Evolutionary conservation across 2,888 invertebrate species (phyloP).

Genomic region (Philopedon plagiatum): DNA sequence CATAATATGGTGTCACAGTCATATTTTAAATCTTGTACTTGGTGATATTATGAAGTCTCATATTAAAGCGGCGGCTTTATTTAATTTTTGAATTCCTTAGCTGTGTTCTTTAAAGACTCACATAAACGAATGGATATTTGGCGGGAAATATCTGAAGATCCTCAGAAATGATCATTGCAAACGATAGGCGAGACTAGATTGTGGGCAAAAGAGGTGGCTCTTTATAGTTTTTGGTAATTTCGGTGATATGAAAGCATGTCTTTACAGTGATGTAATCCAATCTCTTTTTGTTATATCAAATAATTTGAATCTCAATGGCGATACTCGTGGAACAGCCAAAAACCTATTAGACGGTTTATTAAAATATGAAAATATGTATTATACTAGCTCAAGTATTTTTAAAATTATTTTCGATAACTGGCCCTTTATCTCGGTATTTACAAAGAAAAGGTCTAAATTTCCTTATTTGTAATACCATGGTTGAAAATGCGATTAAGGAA

Average conservation of each 20-base stretch:
- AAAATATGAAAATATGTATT: neutral
- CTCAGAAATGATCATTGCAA: neutral
- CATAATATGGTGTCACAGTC: neutral
- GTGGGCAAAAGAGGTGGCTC: neutral
- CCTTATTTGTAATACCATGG: conserved; percentile 6
- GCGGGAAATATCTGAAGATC: neutral
- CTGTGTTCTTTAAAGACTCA: too few relatives aligned
- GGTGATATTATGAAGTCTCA: too few relatives aligned
- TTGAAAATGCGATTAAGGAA: too few relatives aligned
- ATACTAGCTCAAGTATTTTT: neutral
- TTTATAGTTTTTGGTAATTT: neutral
- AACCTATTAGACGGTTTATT: neutral
- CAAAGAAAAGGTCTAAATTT: neutral
- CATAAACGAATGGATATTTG: neutral
- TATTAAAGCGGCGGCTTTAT: too few relatives aligned
- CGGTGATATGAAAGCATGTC: too few relatives aligned
- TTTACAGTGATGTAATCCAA: too few relatives aligned
- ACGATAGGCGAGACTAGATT: neutral
- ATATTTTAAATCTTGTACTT: neutral
- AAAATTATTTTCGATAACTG: neutral
- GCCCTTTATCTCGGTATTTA: neutral
- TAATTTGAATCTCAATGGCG: too few relatives aligned
- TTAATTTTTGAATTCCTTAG: too few relatives aligned
- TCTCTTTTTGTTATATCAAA: too few relatives aligned
- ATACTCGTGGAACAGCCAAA: neutral